These are phyloP conservation scores for Embidobia sp. DNA, from an alignment of 2,888 invertebrate genomes.

Conservation along the genomic window DNA sequence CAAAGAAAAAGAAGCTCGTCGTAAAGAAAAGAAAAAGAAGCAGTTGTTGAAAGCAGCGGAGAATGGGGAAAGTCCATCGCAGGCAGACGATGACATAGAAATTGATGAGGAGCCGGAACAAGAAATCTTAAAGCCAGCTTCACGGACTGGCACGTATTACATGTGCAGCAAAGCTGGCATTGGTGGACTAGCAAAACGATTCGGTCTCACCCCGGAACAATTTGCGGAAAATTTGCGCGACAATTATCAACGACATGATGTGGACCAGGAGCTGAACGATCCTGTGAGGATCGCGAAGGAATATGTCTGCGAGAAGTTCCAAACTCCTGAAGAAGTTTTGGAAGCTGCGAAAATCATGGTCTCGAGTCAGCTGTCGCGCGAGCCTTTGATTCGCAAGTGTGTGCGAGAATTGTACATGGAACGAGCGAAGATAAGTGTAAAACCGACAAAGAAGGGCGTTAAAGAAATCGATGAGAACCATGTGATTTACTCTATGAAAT, in stretches of 20 bases:
- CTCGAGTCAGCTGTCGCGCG: slow-evolving; percentile 95
- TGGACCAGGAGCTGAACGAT: slow-evolving; percentile 93
- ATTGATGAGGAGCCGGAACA: too few relatives aligned
- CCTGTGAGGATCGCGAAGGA: slow-evolving; percentile 92
- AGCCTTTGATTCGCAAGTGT: slow-evolving; percentile 93
- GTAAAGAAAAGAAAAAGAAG: too few relatives aligned
- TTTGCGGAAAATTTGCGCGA: slow-evolving; percentile 98
- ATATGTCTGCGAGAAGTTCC: slow-evolving; percentile 81
- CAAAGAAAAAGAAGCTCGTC: too few relatives aligned
- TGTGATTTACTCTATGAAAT: slow-evolving; percentile 92
- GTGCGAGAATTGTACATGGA: slow-evolving; percentile 94
- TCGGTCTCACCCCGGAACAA: slow-evolving; percentile 96
- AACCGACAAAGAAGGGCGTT: slow-evolving; percentile 94
- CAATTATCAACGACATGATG: slow-evolving; percentile 96
- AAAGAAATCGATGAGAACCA: slow-evolving; percentile 98
- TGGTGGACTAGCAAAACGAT: slow-evolving; percentile 92
- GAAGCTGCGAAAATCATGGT: slow-evolving; percentile 97
- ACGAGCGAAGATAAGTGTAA: slow-evolving; percentile 90
- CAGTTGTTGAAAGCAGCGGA: too few relatives aligned
- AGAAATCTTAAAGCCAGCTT: too few relatives aligned
- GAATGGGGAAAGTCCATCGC: too few relatives aligned
- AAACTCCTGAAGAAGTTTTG: slow-evolving; percentile 90
- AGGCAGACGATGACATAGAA: too few relatives aligned
- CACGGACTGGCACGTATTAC: too few relatives aligned
- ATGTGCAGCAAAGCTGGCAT: slow-evolving; percentile 93